Evolutionary conservation across 2,888 invertebrate species (phyloP).

Genomic region (Cordylochernes scorpioides): DNA sequence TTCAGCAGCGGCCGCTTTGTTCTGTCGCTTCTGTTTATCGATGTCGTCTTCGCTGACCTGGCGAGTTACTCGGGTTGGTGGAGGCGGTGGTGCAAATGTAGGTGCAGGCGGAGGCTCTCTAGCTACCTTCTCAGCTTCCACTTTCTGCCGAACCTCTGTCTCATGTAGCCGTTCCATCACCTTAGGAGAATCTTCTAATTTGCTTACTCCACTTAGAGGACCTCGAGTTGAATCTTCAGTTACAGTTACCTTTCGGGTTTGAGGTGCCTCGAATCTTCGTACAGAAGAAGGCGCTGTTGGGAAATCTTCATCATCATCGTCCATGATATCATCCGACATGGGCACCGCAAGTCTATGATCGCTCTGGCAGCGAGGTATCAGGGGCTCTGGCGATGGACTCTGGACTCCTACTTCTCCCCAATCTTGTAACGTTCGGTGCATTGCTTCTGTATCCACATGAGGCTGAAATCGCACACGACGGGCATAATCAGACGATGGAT

Average conservation of each 20-base stretch:
- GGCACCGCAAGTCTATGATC: slow-evolving; percentile 51
- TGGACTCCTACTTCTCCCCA: slow-evolving; percentile 61
- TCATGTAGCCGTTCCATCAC: slow-evolving; percentile 70
- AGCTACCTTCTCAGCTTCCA: slow-evolving; percentile 22
- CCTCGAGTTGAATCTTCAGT: slow-evolving; percentile 18
- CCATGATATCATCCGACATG: not conserved
- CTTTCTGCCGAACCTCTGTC: slow-evolving; percentile 33
- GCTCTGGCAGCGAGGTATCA: slow-evolving; percentile 68
- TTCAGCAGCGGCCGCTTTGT: slow-evolving; percentile 29
- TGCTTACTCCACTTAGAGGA: slow-evolving; percentile 63
- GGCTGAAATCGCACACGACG: slow-evolving; percentile 41
- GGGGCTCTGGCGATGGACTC: slow-evolving; percentile 19
- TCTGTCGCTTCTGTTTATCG: slow-evolving; percentile 55
- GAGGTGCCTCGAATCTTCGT: not conserved
- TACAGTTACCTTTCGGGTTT: slow-evolving; percentile 3
- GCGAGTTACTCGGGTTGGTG: slow-evolving; percentile 29
- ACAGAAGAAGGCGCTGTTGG: not conserved
- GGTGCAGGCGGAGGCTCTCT: slow-evolving; percentile 10
- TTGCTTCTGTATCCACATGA: slow-evolving; percentile 75
- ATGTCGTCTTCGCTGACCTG: slow-evolving; percentile 72
- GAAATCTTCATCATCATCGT: not conserved
- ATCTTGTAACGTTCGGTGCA: slow-evolving; percentile 58
- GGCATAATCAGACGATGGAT: slow-evolving; percentile 57
- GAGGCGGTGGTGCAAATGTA: slow-evolving; percentile 11
- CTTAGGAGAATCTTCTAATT: slow-evolving; percentile 57